Percentiles rank a stretch among this genome's conserved stretches.
phyloP scores from a whole-genome alignment of 2,113 vertebrate genomes.

The Tauraco erythrolophus region DNA sequence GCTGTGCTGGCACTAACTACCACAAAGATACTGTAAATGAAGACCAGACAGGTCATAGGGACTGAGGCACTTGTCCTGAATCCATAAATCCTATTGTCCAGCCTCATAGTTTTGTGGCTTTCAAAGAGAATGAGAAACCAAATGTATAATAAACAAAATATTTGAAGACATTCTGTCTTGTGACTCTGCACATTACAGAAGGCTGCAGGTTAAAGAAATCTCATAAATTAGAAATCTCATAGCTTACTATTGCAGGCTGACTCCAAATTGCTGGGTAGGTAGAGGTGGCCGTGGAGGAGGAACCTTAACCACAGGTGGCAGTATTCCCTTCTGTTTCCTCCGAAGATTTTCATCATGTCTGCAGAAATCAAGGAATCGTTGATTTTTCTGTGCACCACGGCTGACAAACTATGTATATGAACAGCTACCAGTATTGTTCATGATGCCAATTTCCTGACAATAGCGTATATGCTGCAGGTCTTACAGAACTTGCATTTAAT shows the following conservation, averaged over 20 bases:
- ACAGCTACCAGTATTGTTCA: not conserved
- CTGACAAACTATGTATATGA: not conserved
- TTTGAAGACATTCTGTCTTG: not conserved
- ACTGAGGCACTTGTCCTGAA: not conserved
- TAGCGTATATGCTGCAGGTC: not conserved
- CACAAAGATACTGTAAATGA: not conserved
- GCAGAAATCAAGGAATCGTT: not conserved
- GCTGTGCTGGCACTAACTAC: not conserved
- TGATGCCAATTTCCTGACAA: not conserved
- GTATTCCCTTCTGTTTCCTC: constrained; percentile 66
- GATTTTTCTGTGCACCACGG: not conserved
- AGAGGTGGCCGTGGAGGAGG: constrained; percentile 86
- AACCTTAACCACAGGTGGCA: constrained; percentile 49
- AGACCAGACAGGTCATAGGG: not conserved
- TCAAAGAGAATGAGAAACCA: not conserved
- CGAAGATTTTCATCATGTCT: constrained; percentile 84
- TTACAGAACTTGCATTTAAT: not conserved
- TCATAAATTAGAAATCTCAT: not conserved
- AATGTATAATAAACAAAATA: not conserved
- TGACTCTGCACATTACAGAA: not conserved
- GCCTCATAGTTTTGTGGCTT: not conserved
- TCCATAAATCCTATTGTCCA: not conserved
- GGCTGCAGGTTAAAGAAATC: not conserved
- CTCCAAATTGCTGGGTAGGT: constrained; percentile 89
- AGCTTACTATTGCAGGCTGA: constrained; percentile 90